These are phyloP conservation scores for Picus viridis DNA, from an alignment of 2,797 vertebrate species.

Conservation along the genomic window DNA sequence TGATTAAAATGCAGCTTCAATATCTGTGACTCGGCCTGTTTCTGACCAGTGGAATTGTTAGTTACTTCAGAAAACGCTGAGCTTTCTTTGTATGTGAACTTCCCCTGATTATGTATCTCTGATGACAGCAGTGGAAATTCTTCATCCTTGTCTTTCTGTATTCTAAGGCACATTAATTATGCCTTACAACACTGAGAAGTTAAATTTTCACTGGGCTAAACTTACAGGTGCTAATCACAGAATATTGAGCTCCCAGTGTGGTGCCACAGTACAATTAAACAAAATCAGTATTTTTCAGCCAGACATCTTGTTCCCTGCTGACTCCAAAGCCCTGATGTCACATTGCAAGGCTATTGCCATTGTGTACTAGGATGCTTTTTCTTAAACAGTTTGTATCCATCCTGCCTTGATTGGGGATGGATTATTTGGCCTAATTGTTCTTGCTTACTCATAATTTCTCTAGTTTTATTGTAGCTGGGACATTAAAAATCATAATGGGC, in stretches of 20 bases:
- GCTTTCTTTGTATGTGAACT: not conserved
- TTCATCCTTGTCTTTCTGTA: not conserved
- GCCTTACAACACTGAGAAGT: not conserved
- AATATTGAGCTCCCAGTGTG: too few relatives aligned
- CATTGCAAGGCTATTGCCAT: not conserved
- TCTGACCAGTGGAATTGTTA: not conserved
- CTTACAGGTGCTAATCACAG: not conserved
- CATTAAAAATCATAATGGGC: conserved; percentile 26
- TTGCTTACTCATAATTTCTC: not conserved
- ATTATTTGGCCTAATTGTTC: conserved; percentile 1
- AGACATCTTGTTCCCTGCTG: too few relatives aligned
- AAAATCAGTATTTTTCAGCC: too few relatives aligned
- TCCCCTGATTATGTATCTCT: not conserved
- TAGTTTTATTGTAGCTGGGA: not conserved
- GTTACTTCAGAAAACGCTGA: not conserved
- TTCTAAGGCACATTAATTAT: not conserved
- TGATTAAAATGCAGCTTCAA: not conserved
- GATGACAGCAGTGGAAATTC: not conserved
- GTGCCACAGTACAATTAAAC: too few relatives aligned
- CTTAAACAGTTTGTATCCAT: not conserved
- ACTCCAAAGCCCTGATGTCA: too few relatives aligned
- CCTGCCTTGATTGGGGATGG: not conserved
- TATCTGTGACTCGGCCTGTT: not conserved
- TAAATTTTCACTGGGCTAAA: not conserved
- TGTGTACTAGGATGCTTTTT: not conserved